Percentiles rank a stretch among this genome's conserved stretches.
Evolutionary conservation across 2,113 vertebrate species (phyloP).

Genomic region (Clarias magur): DNA sequence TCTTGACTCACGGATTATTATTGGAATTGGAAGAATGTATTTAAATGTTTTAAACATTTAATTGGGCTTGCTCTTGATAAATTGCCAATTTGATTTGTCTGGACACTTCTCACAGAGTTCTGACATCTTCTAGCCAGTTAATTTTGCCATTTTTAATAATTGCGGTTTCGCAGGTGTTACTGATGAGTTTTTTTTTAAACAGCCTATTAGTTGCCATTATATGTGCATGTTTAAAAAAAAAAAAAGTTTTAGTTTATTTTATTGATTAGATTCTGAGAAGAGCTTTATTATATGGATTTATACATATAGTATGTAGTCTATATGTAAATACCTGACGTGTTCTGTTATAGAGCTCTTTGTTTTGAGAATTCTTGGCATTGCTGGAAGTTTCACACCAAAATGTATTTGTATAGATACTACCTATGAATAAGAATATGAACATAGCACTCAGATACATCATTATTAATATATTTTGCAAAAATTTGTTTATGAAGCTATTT

Average conservation of each 20-base stretch:
- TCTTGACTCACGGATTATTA: background rate
- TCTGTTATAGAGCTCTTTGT: background rate
- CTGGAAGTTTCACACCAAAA: background rate
- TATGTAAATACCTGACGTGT: background rate
- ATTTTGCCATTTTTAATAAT: background rate
- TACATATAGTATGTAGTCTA: background rate
- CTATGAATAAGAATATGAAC: background rate
- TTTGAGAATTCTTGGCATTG: background rate
- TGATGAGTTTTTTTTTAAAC: background rate
- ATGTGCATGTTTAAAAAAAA: background rate
- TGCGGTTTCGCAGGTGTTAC: background rate
- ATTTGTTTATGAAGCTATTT: conserved; percentile 1
- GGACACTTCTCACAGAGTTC: background rate
- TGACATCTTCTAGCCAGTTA: background rate
- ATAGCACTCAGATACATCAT: background rate
- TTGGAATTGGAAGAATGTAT: background rate
- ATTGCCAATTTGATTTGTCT: background rate
- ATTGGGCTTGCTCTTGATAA: background rate
- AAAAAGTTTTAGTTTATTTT: background rate
- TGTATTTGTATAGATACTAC: background rate
- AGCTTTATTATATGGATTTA: background rate
- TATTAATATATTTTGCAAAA: background rate
- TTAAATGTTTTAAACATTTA: background rate
- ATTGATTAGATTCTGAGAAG: background rate
- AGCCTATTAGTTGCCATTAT: background rate